phyloP scores from a whole-genome alignment of 2,113 vertebrate species.

The Lamprologus sp. region DNA sequence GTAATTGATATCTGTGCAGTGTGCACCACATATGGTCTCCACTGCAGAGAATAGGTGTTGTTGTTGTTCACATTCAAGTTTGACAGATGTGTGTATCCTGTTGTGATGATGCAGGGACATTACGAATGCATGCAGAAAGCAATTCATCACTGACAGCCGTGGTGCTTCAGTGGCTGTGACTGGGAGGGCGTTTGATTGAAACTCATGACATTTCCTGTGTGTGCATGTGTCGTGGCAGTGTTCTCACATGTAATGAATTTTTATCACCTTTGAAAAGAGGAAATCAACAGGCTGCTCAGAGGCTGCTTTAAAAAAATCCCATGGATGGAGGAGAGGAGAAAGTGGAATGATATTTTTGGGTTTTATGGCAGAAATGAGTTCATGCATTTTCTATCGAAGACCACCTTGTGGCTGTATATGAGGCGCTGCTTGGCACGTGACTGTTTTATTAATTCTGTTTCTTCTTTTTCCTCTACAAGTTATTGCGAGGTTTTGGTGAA shows the following conservation, averaged over 20 bases:
- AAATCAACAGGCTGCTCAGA: background rate
- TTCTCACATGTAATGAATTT: constrained; percentile 8
- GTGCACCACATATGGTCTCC: background rate
- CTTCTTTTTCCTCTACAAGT: background rate
- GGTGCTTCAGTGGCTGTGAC: background rate
- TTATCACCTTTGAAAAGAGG: background rate
- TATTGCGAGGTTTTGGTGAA: background rate
- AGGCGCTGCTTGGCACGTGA: background rate
- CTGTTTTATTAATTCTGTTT: background rate
- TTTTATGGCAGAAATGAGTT: background rate
- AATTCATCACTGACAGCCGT: constrained; percentile 30
- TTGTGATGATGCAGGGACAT: background rate
- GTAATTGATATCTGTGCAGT: background rate
- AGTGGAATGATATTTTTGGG: background rate
- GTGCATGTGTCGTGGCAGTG: background rate
- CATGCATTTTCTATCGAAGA: background rate
- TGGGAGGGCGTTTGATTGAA: constrained; percentile 8
- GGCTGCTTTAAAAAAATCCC: background rate
- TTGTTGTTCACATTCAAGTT: background rate
- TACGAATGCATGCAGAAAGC: background rate
- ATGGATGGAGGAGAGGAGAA: background rate
- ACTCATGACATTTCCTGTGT: background rate
- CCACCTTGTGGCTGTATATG: background rate
- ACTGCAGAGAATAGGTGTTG: background rate
- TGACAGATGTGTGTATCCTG: constrained; percentile 29